Base-by-base conservation (phyloP, 2,113 vertebrate genomes). In the Serilophus lunatus region DNA sequence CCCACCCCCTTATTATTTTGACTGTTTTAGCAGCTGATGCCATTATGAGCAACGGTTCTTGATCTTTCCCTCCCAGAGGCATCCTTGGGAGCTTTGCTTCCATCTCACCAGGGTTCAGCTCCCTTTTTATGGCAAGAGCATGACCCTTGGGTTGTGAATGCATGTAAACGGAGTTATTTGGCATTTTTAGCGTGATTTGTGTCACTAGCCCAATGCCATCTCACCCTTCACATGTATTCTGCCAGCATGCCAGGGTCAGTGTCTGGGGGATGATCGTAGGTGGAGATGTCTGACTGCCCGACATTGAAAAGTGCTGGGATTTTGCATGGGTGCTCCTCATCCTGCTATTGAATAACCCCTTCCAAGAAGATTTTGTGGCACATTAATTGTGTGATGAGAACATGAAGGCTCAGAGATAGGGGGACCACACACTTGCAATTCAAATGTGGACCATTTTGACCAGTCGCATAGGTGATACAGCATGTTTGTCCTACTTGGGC, bases 1-100 rank as follows among this genome's bases (percentile, higher is more conserved):
- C 59, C 50, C 77, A 77, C 42, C 42, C 56, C 9, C 2, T 83
- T 60, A 96, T 92, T 94, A 83, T 83, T 93, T 88, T 71, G 75
- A 94, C 72, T 90, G 59, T 74, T 90, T 83, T 47, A 95, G 90
- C 88, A 88, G 82, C 59, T 1, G 53, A 56, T 90, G 88, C 86
- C 92, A 95, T 96, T 95, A 95, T 1, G 38, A 95, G 71, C 90
- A 83, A 80, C 4, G 9, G 64, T 81, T 92, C 94, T 86, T 96
- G 92, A 93, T 93, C 96, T 93, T 89, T 86, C 83, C 95, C 96
- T 94, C 81, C 92, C 90, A 91, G 78, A 87, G 86, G 81, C 96
- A 97, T 94, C 82, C 91, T 88, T 80, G 82, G 93, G 92, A 93
- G 78, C 90, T 78, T 56, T 0, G n/a, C 76, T 96, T 69, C 84